phyloP scores from a whole-genome alignment of 2,888 invertebrate species.

The Punctoribates punctum region DNA sequence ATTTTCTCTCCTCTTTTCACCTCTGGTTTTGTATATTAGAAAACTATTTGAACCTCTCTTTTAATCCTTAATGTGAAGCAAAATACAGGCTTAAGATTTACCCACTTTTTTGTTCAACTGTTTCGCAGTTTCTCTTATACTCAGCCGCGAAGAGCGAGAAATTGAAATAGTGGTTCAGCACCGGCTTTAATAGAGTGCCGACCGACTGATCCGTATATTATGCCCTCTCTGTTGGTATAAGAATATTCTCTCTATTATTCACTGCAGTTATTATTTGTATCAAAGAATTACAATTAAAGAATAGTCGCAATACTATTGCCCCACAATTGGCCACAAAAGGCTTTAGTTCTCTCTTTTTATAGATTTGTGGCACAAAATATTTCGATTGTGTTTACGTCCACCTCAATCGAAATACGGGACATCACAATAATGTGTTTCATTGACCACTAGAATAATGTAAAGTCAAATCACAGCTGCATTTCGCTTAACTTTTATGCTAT shows the following conservation, averaged over 20 bases:
- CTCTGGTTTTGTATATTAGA: not conserved
- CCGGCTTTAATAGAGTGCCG: not conserved
- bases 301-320: too few relatives aligned
- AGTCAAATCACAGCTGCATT: conserved; percentile 37
- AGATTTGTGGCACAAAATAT: not conserved
- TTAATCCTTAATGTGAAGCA: conserved; percentile 18
- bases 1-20: not conserved
- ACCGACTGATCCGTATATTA: conserved; percentile 16
- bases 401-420: conserved; percentile 13
- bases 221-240: not conserved
- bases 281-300: conserved; percentile 24
- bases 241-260: not conserved
- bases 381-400: conserved; percentile 12
- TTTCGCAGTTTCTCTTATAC: not conserved
- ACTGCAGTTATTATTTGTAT: conserved; percentile 2
- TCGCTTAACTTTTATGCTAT: not conserved
- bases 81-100: conserved; percentile 4
- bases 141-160: not conserved
- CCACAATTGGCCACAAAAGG: not conserved
- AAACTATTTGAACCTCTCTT: conserved; percentile 29
- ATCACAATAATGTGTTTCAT: conserved; percentile 32
- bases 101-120: not conserved
- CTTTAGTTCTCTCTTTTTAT: not conserved
- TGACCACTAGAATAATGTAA: not conserved
- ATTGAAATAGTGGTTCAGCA: not conserved